These are phyloP conservation scores for Gobionotothen gibberifrons DNA, from an alignment of 2,797 vertebrate genomes.

Conservation along the genomic window DNA sequence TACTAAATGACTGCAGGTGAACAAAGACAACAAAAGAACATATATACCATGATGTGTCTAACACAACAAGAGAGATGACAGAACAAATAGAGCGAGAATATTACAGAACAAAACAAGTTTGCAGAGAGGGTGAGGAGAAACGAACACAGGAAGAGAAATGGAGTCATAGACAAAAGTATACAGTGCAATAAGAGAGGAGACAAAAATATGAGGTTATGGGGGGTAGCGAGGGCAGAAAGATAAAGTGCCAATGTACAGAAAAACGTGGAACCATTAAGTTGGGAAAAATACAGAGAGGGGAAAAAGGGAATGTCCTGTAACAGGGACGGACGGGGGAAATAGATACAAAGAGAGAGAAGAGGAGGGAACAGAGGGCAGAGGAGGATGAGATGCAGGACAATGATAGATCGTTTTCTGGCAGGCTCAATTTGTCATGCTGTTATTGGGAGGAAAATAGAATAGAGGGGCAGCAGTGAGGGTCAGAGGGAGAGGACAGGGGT, in stretches of 20 bases:
- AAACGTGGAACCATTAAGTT: slow-evolving; percentile 72
- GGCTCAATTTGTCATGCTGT: slow-evolving; percentile 77
- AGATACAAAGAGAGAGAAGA: slow-evolving; percentile 49
- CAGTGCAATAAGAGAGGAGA: slow-evolving; percentile 58
- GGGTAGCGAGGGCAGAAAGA: slow-evolving; percentile 68
- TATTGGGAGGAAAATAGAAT: slow-evolving; percentile 81
- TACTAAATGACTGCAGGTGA: slow-evolving; percentile 19
- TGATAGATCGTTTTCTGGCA: slow-evolving; percentile 82
- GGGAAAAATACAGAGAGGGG: slow-evolving; percentile 59
- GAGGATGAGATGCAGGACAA: slow-evolving; percentile 78
- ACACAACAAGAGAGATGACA: slow-evolving; percentile 24
- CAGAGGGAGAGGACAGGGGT: slow-evolving; percentile 66
- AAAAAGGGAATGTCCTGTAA: slow-evolving; percentile 68
- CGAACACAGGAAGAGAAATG: slow-evolving; percentile 55
- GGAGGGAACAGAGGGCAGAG: slow-evolving; percentile 63
- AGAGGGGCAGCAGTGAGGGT: slow-evolving; percentile 65
- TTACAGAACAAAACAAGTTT: slow-evolving; percentile 40
- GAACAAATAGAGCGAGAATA: slow-evolving; percentile 37
- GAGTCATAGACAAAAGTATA: slow-evolving; percentile 53
- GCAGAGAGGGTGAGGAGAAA: slow-evolving; percentile 22
- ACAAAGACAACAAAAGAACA: slow-evolving; percentile 9
- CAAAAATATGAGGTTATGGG: slow-evolving; percentile 55
- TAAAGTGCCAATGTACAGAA: slow-evolving; percentile 58
- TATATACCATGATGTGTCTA: slow-evolving; percentile 21
- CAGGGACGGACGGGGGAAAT: slow-evolving; percentile 53